Evolutionary conservation across 2,888 invertebrate species (phyloP), one percentile per base, ranked within the genome.

Genomic region (Lagria hirta): DNA sequence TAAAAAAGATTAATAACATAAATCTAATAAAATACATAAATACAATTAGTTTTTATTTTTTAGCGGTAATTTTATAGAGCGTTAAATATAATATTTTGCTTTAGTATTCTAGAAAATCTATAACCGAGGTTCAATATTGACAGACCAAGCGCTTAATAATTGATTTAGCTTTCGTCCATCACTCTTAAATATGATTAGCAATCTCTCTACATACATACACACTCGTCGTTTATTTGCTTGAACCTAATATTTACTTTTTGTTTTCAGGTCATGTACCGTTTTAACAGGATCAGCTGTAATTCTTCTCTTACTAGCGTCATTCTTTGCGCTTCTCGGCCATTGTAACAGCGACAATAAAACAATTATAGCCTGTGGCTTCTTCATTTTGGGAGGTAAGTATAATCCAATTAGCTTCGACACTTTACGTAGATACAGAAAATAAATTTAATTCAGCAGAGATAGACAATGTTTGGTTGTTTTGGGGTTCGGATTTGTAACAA

Each of bases 281-380:
- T 75, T 80, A 57, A 75, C 77, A 61, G 76, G 77, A 45, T 72
- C 70, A 22, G 76, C 79, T 17, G 74, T 76, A 24, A 62, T 73
- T 30, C 64, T 76, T 46, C 64, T 80, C 55, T 66, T 78, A 48
- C 64, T 78, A 35, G 79, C 77, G 11, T 77, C 76, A 22, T 70
- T 80, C 55, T 77, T 77, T 42, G 77, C 79, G 15, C 64, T 80
- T 49, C 70, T 78, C 58, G 80, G 80, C 34, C 79, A 79, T 57
- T 80, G 78, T 67, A 77, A 77, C 64, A 75, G 74, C 53, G 79
- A 80, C 71, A 77, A 78, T 68, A 78, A 79, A 61, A 79, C 78
- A 29, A 73, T 81, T 30, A 69, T 80, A 29, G 80, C 80, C 27
- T 78, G 79, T 58, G 79, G 79, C 52, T 70, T 79, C 43, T 80